Evolutionary conservation across 2,797 vertebrate species (phyloP).

Genomic region (Neostethus bicornis): DNA sequence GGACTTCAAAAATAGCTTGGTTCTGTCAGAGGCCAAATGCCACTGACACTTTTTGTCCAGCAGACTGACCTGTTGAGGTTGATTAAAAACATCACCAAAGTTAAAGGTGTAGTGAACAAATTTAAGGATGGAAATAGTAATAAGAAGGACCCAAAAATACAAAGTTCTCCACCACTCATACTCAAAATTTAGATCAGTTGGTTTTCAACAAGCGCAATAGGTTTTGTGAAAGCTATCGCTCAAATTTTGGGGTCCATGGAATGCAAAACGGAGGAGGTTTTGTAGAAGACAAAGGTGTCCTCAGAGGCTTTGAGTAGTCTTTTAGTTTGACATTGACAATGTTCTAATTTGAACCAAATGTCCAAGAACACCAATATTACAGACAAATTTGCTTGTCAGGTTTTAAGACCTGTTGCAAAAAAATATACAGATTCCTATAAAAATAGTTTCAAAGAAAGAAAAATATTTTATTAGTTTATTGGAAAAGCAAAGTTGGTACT

Average conservation of each 20-base stretch:
- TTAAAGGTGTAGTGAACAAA: conserved; percentile 22
- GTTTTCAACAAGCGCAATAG: background rate
- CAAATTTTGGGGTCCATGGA: background rate
- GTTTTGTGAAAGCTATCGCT: background rate
- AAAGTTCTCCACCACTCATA: background rate
- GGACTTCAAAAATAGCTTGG: conserved; percentile 68
- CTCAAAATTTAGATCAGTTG: background rate
- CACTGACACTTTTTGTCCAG: conserved; percentile 48
- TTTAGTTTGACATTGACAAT: background rate
- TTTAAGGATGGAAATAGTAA: conserved; percentile 23
- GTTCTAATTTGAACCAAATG: no score
- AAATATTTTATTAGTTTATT: no score
- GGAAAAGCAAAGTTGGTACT: no score
- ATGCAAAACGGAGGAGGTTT: no score
- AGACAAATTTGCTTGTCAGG: background rate
- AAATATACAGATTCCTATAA: background rate
- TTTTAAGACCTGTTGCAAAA: background rate
- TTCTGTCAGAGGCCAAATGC: conserved; percentile 58
- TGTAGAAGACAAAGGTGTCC: no score
- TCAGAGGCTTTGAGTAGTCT: no score
- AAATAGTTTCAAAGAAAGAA: no score
- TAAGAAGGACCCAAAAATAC: conserved; percentile 7
- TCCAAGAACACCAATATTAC: no score
- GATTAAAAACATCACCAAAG: conserved; percentile 8
- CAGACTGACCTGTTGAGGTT: conserved; percentile 28